These are phyloP conservation scores for Pelecanoides urinatrix DNA, from an alignment of 2,113 vertebrate genomes.

Conservation along the genomic window DNA sequence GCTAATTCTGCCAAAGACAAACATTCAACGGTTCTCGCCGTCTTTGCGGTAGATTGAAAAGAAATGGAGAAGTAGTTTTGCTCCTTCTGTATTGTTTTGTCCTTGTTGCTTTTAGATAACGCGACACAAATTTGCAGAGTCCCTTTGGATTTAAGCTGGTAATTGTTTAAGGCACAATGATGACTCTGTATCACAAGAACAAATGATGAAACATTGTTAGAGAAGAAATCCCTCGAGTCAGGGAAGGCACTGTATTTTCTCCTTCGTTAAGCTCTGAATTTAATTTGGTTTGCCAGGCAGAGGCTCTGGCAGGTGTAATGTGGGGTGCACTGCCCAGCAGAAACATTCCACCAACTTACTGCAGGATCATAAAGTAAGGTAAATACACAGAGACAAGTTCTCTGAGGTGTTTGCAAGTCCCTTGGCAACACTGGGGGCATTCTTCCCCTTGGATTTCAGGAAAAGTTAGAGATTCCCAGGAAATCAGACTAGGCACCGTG, in stretches of 20 bases:
- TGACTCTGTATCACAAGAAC: background rate
- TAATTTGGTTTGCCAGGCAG: background rate
- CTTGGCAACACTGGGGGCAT: background rate
- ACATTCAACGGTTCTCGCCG: accelerated
- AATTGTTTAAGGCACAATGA: background rate
- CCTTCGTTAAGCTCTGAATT: background rate
- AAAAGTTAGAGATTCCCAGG: background rate
- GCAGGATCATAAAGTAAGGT: background rate
- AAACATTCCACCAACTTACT: background rate
- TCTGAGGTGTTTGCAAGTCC: background rate
- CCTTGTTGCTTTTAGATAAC: background rate
- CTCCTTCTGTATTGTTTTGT: background rate
- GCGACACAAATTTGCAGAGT: background rate
- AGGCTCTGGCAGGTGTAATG: background rate
- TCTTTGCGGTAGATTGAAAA: background rate
- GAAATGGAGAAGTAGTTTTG: background rate
- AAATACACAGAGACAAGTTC: background rate
- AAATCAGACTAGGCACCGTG: accelerated
- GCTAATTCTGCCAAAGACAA: background rate
- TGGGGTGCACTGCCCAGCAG: background rate
- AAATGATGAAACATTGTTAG: background rate
- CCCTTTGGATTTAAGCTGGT: background rate
- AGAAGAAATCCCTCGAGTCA: background rate
- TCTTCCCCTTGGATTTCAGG: background rate
- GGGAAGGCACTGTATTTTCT: background rate